Base-by-base conservation (phyloP, 2,888 invertebrate species). In the Thecophora atra region DNA sequence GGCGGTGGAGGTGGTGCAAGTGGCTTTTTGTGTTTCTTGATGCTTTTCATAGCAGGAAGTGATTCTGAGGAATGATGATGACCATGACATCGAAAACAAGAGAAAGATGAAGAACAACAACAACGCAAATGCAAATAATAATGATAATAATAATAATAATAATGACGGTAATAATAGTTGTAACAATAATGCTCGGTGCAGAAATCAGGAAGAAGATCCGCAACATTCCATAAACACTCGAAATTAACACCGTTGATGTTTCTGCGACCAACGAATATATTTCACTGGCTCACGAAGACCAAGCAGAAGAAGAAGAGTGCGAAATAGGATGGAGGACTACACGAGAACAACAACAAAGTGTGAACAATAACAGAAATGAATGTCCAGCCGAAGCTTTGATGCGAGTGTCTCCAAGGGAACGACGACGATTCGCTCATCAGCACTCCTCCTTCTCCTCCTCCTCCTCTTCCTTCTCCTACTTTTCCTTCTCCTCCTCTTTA, bases 191-290 rank as follows among this genome's bases (percentile, higher is more conserved):
- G 11, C 37, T 37, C 37, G 37, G 6, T 37, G 37, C 37, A 37
- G 37, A 1, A 11, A 37, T 37, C 37, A 37, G 37, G 6, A 13
- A 47, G 26, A 47, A 21, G n/a, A 60, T 30, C 30, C n/a, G 17
- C 15, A 30, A 5, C 15, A 8, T 30, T 47, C 47, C 47, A 47
- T n/a, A 60, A 60, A 28, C 30, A 60, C 30, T 60, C 15, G 60
- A 60, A 60, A 60, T 60, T 60, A 30, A 30, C 28, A 60, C 60
- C 47, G 8, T 8, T 30, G 26, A 30, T 60, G n/a, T 30, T 26
- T 26, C n/a, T 30, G 19, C 26, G 26, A 30, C 13, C 58, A 28
- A 13, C 4, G 60, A 37, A 11, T 37, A 37, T 11, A 37, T 37
- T 37, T 37, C 37, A 37, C 37, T 37, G 37, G 11, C 37, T 37